These are phyloP conservation scores for Trididemnum nubilum DNA, from an alignment of 23 tunicate species.

Conservation along the genomic window DNA sequence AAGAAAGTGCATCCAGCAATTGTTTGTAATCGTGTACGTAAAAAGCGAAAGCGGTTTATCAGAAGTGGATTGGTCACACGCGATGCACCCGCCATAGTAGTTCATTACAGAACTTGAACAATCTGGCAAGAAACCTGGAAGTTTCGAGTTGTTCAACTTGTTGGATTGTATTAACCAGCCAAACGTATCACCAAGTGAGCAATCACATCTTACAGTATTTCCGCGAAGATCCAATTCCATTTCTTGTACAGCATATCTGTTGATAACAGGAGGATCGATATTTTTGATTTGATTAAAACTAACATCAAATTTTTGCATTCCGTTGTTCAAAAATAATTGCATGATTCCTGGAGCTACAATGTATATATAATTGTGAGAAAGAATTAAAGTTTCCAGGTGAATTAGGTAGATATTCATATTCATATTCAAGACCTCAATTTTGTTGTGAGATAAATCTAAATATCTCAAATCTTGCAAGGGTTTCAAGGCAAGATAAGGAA, in stretches of 20 bases:
- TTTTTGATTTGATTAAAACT: conserved; percentile 8
- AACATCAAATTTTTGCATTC: background rate
- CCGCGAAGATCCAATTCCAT: conserved; percentile 42
- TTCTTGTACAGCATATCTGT: background rate
- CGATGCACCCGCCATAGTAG: conserved; percentile 39
- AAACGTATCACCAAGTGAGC: conserved; percentile 10
- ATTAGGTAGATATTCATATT: background rate
- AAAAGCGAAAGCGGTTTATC: background rate
- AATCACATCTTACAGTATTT: conserved; percentile 14
- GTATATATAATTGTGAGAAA: conserved; percentile 14
- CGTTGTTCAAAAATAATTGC: background rate
- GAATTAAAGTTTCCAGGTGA: background rate
- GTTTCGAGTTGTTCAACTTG: background rate
- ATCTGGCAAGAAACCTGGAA: conserved; percentile 32
- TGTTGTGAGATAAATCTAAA: conserved; percentile 33
- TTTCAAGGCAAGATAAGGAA: conserved; percentile 13
- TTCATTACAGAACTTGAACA: conserved; percentile 16
- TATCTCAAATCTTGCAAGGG: background rate
- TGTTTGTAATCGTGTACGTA: background rate
- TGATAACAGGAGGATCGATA: background rate
- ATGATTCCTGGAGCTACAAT: background rate
- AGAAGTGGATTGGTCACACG: background rate
- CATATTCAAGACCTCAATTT: background rate
- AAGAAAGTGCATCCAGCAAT: background rate
- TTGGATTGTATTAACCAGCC: conserved; percentile 20